Evolutionary conservation across 2,113 vertebrate species (phyloP).

Genomic region (Pandion haliaetus): DNA sequence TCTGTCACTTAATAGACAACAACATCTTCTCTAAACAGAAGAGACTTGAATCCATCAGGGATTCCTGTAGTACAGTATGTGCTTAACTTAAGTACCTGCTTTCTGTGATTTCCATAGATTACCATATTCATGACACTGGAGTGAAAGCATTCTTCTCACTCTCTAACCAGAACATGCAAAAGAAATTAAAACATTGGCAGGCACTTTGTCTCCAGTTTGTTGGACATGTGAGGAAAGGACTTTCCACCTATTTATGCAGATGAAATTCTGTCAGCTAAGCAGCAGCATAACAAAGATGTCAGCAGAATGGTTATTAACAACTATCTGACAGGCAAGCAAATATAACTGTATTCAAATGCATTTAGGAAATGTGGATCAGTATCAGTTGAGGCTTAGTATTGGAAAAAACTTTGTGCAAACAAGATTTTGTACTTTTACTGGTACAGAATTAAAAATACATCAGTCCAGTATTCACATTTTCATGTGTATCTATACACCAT

Average conservation of each 20-base stretch:
- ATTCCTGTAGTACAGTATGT: conserved; percentile 78
- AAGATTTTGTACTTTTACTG: neutral
- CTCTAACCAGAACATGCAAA: conserved; percentile 77
- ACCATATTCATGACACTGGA: conserved; percentile 88
- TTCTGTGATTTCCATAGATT: conserved; percentile 87
- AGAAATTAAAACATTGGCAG: conserved; percentile 82
- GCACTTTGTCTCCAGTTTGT: conserved; percentile 85
- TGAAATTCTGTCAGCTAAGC: conserved; percentile 74
- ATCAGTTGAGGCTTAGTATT: neutral
- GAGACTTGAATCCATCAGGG: conserved; percentile 79
- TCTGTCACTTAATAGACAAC: conserved; percentile 80
- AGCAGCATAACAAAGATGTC: conserved; percentile 66
- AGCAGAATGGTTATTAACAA: conserved; percentile 68
- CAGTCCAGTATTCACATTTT: neutral
- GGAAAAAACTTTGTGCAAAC: neutral
- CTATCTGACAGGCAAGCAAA: conserved; percentile 60
- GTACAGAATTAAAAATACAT: neutral
- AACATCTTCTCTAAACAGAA: conserved; percentile 80
- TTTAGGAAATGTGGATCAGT: conserved; percentile 7
- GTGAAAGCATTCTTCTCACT: conserved; percentile 80
- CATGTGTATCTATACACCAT: neutral
- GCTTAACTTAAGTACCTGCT: conserved; percentile 85
- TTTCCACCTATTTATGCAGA: conserved; percentile 77
- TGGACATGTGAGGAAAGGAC: conserved; percentile 75
- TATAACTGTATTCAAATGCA: conserved; percentile 3